phyloP scores from a whole-genome alignment of 2,113 vertebrate genomes.

The Chascanopsetta lugubris region DNA sequence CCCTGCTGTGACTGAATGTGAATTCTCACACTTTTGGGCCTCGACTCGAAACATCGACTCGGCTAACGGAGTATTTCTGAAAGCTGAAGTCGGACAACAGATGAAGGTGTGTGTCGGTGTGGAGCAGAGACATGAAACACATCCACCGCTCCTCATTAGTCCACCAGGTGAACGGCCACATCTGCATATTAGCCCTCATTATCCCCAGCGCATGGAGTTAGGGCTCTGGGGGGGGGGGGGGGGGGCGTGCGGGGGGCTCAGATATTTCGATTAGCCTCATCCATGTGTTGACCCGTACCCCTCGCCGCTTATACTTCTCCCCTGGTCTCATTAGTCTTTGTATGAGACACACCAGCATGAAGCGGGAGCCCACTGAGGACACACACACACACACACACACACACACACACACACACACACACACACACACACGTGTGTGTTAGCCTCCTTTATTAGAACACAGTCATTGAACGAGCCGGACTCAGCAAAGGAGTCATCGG shows the following conservation, averaged over 20 bases:
- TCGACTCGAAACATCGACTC: slow-evolving; percentile 9
- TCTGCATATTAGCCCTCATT: slow-evolving; percentile 57
- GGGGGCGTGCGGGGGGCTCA: too few species aligned
- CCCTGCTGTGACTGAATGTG: background rate
- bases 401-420: too few species aligned
- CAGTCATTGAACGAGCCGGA: background rate
- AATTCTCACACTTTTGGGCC: background rate
- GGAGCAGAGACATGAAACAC: slow-evolving; percentile 12
- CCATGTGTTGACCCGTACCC: slow-evolving; percentile 34
- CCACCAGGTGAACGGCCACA: background rate
- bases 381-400: too few species aligned
- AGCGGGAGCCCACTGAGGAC: slow-evolving; percentile 1
- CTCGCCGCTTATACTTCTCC: slow-evolving; percentile 17
- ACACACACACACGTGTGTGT: too few species aligned
- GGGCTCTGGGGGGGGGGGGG: slow-evolving; percentile 46
- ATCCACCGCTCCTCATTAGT: slow-evolving; percentile 47
- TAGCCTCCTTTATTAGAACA: slow-evolving; percentile 8
- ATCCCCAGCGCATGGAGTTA: slow-evolving; percentile 46
- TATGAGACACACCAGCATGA: slow-evolving; percentile 9
- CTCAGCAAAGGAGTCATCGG: background rate
- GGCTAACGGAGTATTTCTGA: too few species aligned
- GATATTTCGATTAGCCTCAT: slow-evolving; percentile 50
- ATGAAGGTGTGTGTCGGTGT: slow-evolving; percentile 13
- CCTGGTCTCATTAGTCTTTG: slow-evolving; percentile 34
- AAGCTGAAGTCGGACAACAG: background rate